A percentile compares a stretch with the other conserved stretches of the same genome.
phyloP scores from a whole-genome alignment of 2,888 invertebrate species.

The Lysandra bellargus region DNA sequence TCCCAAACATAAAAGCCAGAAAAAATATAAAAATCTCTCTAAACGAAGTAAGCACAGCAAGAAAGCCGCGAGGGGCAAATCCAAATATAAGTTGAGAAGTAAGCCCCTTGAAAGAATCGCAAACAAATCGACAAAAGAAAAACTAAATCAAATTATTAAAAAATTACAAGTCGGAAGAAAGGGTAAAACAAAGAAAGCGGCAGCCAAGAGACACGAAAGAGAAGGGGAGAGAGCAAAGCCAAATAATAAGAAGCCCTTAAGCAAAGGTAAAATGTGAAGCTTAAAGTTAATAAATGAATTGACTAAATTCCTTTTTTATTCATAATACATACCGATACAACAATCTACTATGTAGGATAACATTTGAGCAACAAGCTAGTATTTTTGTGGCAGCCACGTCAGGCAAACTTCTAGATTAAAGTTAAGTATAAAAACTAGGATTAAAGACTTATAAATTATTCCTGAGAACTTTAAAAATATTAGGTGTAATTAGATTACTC shows the following conservation, averaged over 20 bases:
- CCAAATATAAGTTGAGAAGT: background rate
- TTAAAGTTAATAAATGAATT: slow-evolving; percentile 20
- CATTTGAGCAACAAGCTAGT: background rate
- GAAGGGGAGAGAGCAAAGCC: background rate
- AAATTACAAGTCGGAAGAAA: background rate
- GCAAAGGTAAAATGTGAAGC: slow-evolving; percentile 24
- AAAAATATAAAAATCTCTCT: background rate
- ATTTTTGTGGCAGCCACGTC: background rate
- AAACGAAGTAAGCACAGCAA: background rate
- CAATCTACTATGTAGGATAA: background rate
- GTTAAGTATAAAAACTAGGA: background rate
- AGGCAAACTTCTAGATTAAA: too few relatives aligned
- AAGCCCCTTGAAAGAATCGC: background rate
- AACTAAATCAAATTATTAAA: background rate
- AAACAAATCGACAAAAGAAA: background rate
- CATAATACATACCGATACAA: background rate
- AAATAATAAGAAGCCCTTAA: background rate
- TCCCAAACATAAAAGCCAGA: background rate
- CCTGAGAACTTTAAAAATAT: background rate
- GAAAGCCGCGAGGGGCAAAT: background rate
- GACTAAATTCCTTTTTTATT: slow-evolving; percentile 6
- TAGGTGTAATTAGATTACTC: background rate
- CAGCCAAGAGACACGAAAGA: background rate
- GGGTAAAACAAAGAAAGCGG: background rate
- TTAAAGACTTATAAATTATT: background rate